A percentile compares a stretch with the other conserved stretches of the same genome.
These are phyloP conservation scores for Poeciliopsis gracilis DNA, from an alignment of 2,797 vertebrate species.

Conservation along the genomic window DNA sequence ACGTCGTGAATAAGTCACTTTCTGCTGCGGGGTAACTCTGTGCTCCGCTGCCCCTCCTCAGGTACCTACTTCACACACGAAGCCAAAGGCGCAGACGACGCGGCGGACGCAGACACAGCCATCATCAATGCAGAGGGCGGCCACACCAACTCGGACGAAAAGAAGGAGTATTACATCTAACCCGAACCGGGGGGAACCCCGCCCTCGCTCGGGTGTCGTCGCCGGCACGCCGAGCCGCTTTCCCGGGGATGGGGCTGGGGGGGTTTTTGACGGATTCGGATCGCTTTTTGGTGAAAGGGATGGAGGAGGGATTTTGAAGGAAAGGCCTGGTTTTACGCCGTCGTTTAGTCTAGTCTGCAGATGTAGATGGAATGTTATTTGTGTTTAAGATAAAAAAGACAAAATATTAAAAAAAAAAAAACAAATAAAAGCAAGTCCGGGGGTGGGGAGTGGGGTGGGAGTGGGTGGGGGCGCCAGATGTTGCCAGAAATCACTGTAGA, in stretches of 20 bases:
- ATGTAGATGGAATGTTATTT: slow-evolving; percentile 79
- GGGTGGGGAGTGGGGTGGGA: slow-evolving; percentile 43
- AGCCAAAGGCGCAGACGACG: slow-evolving; percentile 98
- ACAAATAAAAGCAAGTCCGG: slow-evolving; percentile 45
- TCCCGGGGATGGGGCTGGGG: slow-evolving; percentile 23
- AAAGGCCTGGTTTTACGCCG: slow-evolving; percentile 79
- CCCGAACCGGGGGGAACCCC: slow-evolving; percentile 50
- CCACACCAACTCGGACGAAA: slow-evolving; percentile 98
- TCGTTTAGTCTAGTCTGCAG: slow-evolving; percentile 81
- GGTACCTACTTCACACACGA: slow-evolving; percentile 99
- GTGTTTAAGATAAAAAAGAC: slow-evolving; percentile 59
- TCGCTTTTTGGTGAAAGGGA: slow-evolving; percentile 40
- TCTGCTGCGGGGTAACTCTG: slow-evolving; percentile 27
- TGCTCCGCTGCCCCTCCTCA: slow-evolving; percentile 66
- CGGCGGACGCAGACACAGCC: slow-evolving; percentile 96
- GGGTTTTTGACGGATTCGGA: slow-evolving; percentile 1
- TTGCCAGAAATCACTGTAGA: slow-evolving; percentile 88
- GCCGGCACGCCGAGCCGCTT: slow-evolving; percentile 71
- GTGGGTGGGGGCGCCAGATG: slow-evolving; percentile 81
- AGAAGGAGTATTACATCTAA: slow-evolving; percentile 99
- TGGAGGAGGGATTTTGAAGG: slow-evolving; percentile 49
- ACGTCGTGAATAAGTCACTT: too few relatives aligned
- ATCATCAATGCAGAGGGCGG: slow-evolving; percentile 99
- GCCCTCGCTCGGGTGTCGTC: slow-evolving; percentile 73
- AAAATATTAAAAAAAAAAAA: slow-evolving; percentile 22